A percentile compares a stretch with the other conserved stretches of the same genome.
phyloP scores from a whole-genome alignment of 1,140 invertebrate species.

The Heliconius congener region DNA sequence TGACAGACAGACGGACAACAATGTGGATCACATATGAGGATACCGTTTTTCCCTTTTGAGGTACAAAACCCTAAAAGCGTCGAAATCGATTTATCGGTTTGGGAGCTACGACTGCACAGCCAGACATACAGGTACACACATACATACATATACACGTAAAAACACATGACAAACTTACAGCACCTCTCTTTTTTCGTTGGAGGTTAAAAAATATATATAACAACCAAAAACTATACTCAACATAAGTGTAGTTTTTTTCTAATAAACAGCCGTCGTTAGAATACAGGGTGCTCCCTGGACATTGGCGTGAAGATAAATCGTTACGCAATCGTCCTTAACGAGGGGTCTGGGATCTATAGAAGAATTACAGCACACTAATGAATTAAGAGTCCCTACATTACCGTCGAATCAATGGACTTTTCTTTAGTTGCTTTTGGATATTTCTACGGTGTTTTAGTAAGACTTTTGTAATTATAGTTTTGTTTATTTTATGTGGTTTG shows the following conservation, averaged over 20 bases:
- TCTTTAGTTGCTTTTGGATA: not conserved
- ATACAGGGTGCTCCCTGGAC: constrained; percentile 35
- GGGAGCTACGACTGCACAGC: too few relatives aligned
- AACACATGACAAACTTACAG: too few relatives aligned
- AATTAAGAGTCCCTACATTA: constrained; percentile 42
- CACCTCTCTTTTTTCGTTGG: too few relatives aligned
- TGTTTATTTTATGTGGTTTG: too few relatives aligned
- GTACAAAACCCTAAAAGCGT: too few relatives aligned
- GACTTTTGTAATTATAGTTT: not conserved
- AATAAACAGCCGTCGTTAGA: constrained; percentile 34
- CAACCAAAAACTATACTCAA: not conserved
- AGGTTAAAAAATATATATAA: not conserved
- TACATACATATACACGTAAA: too few relatives aligned
- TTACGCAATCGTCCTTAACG: constrained; percentile 41
- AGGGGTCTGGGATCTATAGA: constrained; percentile 41
- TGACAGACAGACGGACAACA: too few relatives aligned
- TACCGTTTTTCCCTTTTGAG: too few relatives aligned
- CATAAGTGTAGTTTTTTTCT: not conserved
- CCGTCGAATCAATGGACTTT: constrained; percentile 35
- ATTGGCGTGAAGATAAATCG: constrained; percentile 42
- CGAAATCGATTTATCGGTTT: too few relatives aligned
- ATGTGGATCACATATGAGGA: too few relatives aligned
- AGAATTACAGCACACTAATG: constrained; percentile 42
- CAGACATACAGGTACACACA: too few relatives aligned
- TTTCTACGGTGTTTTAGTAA: not conserved